A percentile compares a stretch with the other conserved stretches of the same genome.
Conservation (phyloP, 1,140 invertebrate species). For the Eurosta solidaginis region DNA sequence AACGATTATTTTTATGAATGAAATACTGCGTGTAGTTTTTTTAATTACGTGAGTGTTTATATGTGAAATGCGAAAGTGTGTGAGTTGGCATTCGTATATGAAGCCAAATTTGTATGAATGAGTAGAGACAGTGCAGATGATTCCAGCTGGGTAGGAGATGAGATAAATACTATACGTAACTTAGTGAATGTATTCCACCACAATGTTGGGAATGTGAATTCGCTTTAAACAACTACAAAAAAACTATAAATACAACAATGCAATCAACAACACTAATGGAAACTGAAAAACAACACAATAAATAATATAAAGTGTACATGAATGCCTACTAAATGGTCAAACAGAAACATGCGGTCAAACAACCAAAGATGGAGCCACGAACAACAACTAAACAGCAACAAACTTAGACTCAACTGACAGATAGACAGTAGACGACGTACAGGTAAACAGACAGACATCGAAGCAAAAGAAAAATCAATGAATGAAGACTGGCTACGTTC, state of each 20-base stretch:
- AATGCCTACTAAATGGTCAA: background rate
- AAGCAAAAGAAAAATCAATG: background rate
- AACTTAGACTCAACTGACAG: background rate
- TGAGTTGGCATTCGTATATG: background rate
- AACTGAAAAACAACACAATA: background rate
- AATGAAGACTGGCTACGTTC: no score
- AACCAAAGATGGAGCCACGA: slow-evolving; percentile 2
- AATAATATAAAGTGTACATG: background rate
- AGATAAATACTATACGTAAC: background rate
- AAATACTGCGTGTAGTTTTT: background rate
- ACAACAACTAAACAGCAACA: background rate
- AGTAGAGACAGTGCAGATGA: background rate
- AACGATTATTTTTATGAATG: slow-evolving; percentile 15
- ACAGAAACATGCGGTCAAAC: background rate
- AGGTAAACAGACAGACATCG: background rate
- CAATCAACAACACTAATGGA: slow-evolving; percentile 17
- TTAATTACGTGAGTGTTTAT: background rate
- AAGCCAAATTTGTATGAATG: slow-evolving; percentile 2
- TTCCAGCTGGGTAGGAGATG: background rate
- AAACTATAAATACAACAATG: background rate
- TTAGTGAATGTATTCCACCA: background rate
- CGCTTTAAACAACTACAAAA: slow-evolving; percentile 3
- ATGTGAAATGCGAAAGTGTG: no score
- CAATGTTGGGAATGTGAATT: slow-evolving; percentile 1
- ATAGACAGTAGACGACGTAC: background rate